A percentile compares a stretch with the other conserved stretches of the same genome.
Conservation (phyloP, 2,113 vertebrate genomes). For the Canis aureus region DNA sequence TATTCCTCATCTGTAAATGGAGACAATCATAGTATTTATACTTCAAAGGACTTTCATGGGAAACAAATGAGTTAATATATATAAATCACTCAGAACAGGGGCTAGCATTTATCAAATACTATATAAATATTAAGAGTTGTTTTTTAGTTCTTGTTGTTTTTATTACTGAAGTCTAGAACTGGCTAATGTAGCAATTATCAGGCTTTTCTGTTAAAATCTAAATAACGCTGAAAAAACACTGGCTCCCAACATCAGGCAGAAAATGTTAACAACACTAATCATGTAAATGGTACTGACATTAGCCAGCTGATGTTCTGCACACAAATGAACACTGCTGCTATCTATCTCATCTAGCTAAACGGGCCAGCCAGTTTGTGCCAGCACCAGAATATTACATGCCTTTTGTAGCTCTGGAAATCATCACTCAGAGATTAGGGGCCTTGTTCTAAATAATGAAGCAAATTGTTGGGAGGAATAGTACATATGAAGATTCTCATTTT, state of each 20-base stretch:
- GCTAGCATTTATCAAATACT: conserved; percentile 9
- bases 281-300: conserved; percentile 30
- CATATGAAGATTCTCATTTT: conserved; percentile 9
- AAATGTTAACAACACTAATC: conserved; percentile 72
- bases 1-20: conserved; percentile 57
- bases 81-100: conserved; percentile 25
- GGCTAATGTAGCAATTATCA: conserved; percentile 17
- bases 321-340: conserved; percentile 49
- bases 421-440: conserved; percentile 24
- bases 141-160: conserved; percentile 40
- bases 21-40: neutral
- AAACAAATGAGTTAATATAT: conserved; percentile 39
- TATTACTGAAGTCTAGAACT: conserved; percentile 59
- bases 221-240: conserved; percentile 59
- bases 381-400: conserved; percentile 11
- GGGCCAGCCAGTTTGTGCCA: neutral
- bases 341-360: conserved; percentile 28
- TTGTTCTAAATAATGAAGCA: conserved; percentile 54
- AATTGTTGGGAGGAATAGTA: conserved; percentile 12
- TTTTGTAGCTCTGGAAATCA: conserved; percentile 64
- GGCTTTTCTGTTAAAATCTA: conserved; percentile 49
- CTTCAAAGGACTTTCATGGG: neutral
- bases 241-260: conserved; percentile 54
- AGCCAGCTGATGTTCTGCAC: conserved; percentile 41
- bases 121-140: neutral